phyloP scores from a whole-genome alignment of 2,113 vertebrate genomes.

The Gasterosteus aculeatus region DNA sequence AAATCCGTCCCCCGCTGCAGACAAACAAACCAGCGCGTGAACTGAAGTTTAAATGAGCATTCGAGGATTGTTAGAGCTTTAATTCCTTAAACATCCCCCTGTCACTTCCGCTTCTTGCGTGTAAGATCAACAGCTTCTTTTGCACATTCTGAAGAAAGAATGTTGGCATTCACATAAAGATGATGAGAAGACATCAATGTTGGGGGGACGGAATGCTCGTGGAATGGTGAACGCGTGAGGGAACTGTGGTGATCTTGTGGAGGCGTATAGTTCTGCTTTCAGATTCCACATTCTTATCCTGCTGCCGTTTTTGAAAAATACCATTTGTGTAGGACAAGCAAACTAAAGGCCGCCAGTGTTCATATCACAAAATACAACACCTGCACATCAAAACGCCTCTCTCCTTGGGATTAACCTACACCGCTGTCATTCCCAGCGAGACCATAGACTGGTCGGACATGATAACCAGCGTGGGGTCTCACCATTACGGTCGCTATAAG shows the following conservation, averaged over 20 bases:
- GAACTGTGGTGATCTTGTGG: conserved; percentile 26
- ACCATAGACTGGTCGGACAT: conserved; percentile 37
- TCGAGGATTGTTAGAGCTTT: conserved; percentile 4
- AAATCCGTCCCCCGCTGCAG: conserved; percentile 12
- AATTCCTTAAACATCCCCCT: conserved; percentile 20
- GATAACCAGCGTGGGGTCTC: conserved; percentile 56
- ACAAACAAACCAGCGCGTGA: conserved; percentile 18
- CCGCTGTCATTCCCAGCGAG: conserved; percentile 47
- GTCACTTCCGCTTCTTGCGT: background rate
- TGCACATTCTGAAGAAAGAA: background rate
- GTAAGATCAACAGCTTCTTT: background rate
- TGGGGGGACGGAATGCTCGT: conserved; percentile 22
- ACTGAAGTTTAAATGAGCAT: conserved; percentile 34
- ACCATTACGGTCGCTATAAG: conserved; percentile 30
- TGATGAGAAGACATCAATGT: conserved; percentile 15
- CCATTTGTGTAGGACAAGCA: conserved; percentile 32
- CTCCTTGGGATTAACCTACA: conserved; percentile 45
- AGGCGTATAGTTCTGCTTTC: conserved; percentile 14
- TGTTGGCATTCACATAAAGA: conserved; percentile 28
- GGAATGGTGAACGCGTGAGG: conserved; percentile 15
- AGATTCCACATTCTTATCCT: conserved; percentile 39
- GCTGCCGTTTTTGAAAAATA: conserved; percentile 33
- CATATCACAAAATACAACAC: conserved; percentile 40
- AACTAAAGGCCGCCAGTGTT: conserved; percentile 44
- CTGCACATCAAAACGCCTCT: conserved; percentile 52